Evolutionary conservation across 2,113 vertebrate species (phyloP).

Genomic region (Acinonyx jubatus): DNA sequence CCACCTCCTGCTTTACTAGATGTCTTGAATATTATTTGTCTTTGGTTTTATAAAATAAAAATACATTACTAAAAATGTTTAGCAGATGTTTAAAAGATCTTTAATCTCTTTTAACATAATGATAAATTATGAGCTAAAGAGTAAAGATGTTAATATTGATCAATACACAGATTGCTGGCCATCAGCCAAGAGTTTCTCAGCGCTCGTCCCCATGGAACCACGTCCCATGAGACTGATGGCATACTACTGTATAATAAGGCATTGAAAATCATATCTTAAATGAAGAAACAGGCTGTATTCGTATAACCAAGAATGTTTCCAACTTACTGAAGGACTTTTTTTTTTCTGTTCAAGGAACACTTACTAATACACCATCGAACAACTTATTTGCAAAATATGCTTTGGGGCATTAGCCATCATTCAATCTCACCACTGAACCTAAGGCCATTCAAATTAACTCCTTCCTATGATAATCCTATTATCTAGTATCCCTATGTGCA

Average conservation of each 20-base stretch:
- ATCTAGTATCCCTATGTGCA: neutral
- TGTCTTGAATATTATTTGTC: neutral
- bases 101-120: slow-evolving; percentile 9
- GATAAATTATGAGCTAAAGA: neutral
- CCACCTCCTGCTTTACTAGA: neutral
- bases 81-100: neutral
- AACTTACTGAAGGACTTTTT: neutral
- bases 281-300: neutral
- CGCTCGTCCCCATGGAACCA: neutral
- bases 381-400: neutral
- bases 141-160: neutral
- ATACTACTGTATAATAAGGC: neutral
- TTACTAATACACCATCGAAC: neutral
- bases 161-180: neutral
- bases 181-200: neutral
- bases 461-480: neutral
- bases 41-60: slow-evolving; percentile 47
- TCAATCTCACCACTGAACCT: neutral
- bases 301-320: neutral
- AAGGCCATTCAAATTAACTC: slow-evolving; percentile 11
- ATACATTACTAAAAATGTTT: slow-evolving; percentile 16
- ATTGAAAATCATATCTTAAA: neutral
- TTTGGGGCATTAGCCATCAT: neutral
- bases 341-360: neutral
- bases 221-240: neutral